Evolutionary conservation across 1,140 invertebrate species (phyloP).

Genomic region (Myzus persicae): DNA sequence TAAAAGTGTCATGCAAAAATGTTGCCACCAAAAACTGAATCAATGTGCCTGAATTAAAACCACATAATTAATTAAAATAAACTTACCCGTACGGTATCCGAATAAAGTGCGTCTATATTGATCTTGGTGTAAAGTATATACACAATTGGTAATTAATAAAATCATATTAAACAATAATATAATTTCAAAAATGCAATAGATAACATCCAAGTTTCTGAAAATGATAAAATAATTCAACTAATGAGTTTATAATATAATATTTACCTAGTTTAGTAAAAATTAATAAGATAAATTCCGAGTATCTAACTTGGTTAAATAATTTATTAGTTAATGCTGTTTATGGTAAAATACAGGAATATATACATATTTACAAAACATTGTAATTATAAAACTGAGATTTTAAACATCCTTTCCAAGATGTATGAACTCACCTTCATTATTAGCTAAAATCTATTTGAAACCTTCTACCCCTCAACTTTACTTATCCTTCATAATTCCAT

Average conservation of each 20-base stretch:
- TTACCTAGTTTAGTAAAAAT: background rate
- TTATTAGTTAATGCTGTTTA: background rate
- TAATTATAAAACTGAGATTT: too few species aligned
- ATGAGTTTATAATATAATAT: background rate
- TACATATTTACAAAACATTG: background rate
- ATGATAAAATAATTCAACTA: background rate
- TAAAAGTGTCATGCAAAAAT: background rate
- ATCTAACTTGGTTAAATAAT: background rate
- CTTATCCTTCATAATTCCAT: background rate
- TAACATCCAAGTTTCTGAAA: conserved; percentile 39
- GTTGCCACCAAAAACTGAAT: background rate
- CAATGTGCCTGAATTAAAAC: background rate
- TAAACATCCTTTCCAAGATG: background rate
- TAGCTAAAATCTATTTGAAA: background rate
- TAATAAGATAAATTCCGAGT: background rate
- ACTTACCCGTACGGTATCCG: conserved; percentile 9
- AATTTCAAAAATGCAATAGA: background rate
- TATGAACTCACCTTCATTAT: background rate
- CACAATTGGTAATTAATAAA: background rate
- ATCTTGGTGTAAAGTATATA: background rate
- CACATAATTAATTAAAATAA: background rate
- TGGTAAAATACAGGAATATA: background rate
- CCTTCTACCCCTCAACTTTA: background rate
- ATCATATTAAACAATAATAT: conserved; percentile 41
- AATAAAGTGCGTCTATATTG: background rate